Evolutionary conservation across 2,113 vertebrate genomes (phyloP).

Genomic region (Chitala chitala): DNA sequence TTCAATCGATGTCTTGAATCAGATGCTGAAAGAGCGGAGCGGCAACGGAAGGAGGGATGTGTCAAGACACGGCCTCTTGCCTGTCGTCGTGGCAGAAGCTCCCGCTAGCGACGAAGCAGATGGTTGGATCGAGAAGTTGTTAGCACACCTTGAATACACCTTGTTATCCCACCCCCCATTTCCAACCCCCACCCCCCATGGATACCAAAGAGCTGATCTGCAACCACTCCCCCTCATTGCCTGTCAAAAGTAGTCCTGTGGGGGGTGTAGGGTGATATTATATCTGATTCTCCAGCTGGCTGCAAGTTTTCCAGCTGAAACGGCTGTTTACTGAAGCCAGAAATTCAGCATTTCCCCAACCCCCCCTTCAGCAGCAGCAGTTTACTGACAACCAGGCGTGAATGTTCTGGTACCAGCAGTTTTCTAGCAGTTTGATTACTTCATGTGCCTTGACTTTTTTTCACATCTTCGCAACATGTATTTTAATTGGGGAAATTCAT

Average conservation of each 20-base stretch:
- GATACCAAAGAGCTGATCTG: background rate
- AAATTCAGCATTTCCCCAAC: slow-evolving; percentile 15
- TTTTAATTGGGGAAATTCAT: slow-evolving; percentile 11
- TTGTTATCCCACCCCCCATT: slow-evolving; percentile 7
- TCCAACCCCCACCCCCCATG: background rate
- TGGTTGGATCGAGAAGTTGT: slow-evolving; percentile 6
- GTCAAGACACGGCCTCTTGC: background rate
- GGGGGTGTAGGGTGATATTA: slow-evolving; percentile 11
- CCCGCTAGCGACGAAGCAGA: background rate
- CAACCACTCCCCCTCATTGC: background rate
- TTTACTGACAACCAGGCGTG: slow-evolving; percentile 13
- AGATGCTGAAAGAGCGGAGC: background rate
- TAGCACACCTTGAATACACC: slow-evolving; percentile 20
- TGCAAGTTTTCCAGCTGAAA: slow-evolving; percentile 21
- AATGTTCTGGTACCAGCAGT: slow-evolving; percentile 18
- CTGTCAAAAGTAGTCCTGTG: slow-evolving; percentile 12
- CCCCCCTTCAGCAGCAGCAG: background rate
- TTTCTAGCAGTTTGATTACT: background rate
- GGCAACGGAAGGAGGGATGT: background rate
- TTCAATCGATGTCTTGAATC: background rate
- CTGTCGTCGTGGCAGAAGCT: background rate
- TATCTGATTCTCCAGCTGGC: slow-evolving; percentile 8
- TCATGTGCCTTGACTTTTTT: background rate
- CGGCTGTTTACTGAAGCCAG: slow-evolving; percentile 19
- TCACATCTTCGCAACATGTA: background rate